These are phyloP conservation scores for Tholera decimalis DNA, from an alignment of 2,888 invertebrate species.

Conservation along the genomic window DNA sequence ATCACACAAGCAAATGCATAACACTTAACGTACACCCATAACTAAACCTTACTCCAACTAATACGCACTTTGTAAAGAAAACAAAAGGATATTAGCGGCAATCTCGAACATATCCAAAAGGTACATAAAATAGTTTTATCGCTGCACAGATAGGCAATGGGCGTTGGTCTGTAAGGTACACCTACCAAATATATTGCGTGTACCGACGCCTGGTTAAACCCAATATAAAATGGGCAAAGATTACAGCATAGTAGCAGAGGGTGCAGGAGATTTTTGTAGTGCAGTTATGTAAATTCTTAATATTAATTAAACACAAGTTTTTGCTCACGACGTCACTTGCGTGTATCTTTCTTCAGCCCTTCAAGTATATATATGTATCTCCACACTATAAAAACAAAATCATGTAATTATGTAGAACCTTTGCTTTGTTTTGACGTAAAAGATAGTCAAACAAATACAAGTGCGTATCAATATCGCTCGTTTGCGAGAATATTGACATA, in stretches of 20 bases:
- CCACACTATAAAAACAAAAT: no score
- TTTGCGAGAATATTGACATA: no score
- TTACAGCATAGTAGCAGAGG: constrained; percentile 26
- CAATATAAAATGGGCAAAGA: constrained; percentile 75
- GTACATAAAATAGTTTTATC: constrained; percentile 76
- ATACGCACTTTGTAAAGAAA: constrained; percentile 40
- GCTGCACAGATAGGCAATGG: constrained; percentile 69
- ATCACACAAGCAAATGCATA: constrained; percentile 17
- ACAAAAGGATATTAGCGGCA: constrained; percentile 57
- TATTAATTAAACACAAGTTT: no score
- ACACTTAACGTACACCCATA: constrained; percentile 21
- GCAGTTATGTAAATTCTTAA: no score
- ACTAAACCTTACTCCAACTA: constrained; percentile 20
- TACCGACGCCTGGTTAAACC: constrained; percentile 75
- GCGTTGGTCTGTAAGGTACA: constrained; percentile 77
- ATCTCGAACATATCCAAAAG: constrained; percentile 60
- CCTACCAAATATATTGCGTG: constrained; percentile 79
- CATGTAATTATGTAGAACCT: no score
- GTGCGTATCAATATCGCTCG: no score
- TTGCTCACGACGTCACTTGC: no score
- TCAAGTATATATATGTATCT: no score
- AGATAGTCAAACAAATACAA: no score
- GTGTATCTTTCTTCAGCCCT: no score
- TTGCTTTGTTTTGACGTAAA: no score
- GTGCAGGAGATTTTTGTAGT: neutral